These are phyloP conservation scores for Glyptemys insculpta DNA, from an alignment of 2,797 vertebrate genomes.

Conservation along the genomic window DNA sequence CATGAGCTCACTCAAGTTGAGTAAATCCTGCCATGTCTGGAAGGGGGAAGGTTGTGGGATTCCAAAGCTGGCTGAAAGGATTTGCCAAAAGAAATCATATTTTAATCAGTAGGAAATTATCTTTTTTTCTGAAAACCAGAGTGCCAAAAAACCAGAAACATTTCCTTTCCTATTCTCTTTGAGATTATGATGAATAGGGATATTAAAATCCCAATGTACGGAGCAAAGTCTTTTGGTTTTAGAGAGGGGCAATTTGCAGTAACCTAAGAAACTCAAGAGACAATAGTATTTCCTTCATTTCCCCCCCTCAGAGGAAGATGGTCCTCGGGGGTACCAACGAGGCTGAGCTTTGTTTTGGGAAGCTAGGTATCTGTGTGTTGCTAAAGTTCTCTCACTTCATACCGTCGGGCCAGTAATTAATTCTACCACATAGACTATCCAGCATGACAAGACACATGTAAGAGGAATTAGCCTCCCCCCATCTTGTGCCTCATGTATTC, in stretches of 20 bases:
- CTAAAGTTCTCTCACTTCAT: background rate
- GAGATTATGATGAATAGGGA: constrained; percentile 62
- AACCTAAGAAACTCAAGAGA: constrained; percentile 61
- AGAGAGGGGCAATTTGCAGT: constrained; percentile 35
- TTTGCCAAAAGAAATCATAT: background rate
- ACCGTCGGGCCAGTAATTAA: background rate
- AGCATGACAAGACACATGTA: background rate
- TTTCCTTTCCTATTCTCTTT: constrained; percentile 50
- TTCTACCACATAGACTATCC: background rate
- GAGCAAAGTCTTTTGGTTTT: constrained; percentile 23
- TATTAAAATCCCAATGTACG: constrained; percentile 46
- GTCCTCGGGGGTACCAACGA: constrained; percentile 33
- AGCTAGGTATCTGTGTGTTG: constrained; percentile 8
- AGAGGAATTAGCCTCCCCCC: background rate
- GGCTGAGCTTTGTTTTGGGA: constrained; percentile 49
- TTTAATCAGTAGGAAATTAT: constrained; percentile 51
- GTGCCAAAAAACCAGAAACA: constrained; percentile 29
- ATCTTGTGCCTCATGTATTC: background rate
- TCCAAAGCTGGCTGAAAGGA: background rate
- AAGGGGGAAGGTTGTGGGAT: background rate
- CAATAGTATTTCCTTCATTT: constrained; percentile 53
- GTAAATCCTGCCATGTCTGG: background rate
- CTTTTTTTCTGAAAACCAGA: constrained; percentile 48
- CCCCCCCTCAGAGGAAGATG: constrained; percentile 49
- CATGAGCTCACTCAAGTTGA: background rate